Base-by-base conservation (phyloP, 2,113 vertebrate genomes). In the Pogonocichla stellata region DNA sequence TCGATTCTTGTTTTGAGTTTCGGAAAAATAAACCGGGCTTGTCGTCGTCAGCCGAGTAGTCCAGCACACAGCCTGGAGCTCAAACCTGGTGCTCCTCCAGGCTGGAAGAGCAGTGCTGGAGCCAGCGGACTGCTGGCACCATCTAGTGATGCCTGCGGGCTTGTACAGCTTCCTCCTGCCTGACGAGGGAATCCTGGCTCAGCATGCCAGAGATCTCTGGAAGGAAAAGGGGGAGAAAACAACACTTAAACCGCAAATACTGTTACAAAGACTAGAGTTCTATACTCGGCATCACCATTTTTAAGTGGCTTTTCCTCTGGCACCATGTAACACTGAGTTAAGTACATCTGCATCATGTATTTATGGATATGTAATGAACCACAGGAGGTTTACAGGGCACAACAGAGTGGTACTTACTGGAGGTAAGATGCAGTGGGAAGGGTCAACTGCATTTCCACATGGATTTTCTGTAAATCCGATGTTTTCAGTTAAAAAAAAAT, bases 81-180 rank as follows among this genome's bases (percentile, higher is more conserved):
- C 1, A 31, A 1, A 25, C 50, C 31, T 28, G 40, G 2, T 3
- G 2, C 14, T 54, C 11, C 36, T 20, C 0, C 19, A 0, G 18
- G 18, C 26, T 56, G 81, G 12, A 8, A 33, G 23, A 14, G 17
- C 12, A 29, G 29, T 0, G 56, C 78, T 25, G 54, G 60, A 45
- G 70, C 40, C 28, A 26, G 29, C 67, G 51, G 84, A 8, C 51
- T 66, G 64, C 53, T 74, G 65, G 78, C 92, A 83, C 96, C 95
- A 96, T 38, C 95, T 95, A 93, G 94, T 80, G 97, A 77, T 85
- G 64, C n/a, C 47, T 14, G 43, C 5, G 7, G 65, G 48, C 80
- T 73, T 26, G n/a, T 72, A 62, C 90, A 64, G 42, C 56, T 75
- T 67, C 60, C 40, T 6, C 26, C 61, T 5, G 42, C 31, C 60